Conservation (phyloP, 1,140 invertebrate genomes). For the Helicoverpa armigera region DNA sequence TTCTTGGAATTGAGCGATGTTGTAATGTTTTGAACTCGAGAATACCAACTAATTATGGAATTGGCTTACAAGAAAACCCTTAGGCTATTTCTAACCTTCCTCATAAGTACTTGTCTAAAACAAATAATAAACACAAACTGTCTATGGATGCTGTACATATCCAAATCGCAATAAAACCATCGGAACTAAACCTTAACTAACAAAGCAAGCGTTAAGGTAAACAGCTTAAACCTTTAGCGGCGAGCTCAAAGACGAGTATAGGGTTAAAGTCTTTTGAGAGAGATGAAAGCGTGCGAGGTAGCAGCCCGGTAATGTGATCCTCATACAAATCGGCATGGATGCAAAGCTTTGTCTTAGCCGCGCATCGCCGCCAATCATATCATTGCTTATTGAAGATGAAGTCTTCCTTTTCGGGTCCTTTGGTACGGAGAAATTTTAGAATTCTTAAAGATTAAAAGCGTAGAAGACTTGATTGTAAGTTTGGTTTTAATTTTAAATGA, state of each 20-base stretch:
- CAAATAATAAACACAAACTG: too few species aligned
- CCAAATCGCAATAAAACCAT: background rate
- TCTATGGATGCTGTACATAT: too few species aligned
- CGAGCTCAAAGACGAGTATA: constrained; percentile 43
- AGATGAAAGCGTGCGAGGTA: constrained; percentile 61
- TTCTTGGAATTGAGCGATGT: too few species aligned
- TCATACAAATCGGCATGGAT: constrained; percentile 64
- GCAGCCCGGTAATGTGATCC: constrained; percentile 67
- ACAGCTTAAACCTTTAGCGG: constrained; percentile 54
- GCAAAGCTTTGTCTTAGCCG: constrained; percentile 69
- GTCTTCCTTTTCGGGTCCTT: constrained; percentile 21
- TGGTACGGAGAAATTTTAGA: background rate
- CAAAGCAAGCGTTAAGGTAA: constrained; percentile 35
- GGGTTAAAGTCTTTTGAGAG: constrained; percentile 50
- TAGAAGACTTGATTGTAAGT: background rate
- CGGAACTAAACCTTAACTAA: background rate
- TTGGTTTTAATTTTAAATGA: background rate
- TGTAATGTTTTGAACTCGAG: too few species aligned
- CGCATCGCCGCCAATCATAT: constrained; percentile 70
- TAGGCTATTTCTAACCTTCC: too few species aligned
- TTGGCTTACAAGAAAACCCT: too few species aligned
- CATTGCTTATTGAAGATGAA: constrained; percentile 47
- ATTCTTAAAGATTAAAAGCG: background rate
- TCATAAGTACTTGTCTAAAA: too few species aligned
- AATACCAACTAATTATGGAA: too few species aligned